These are phyloP conservation scores for Ctena decussata DNA, from an alignment of 2,888 invertebrate genomes.

Conservation along the genomic window DNA sequence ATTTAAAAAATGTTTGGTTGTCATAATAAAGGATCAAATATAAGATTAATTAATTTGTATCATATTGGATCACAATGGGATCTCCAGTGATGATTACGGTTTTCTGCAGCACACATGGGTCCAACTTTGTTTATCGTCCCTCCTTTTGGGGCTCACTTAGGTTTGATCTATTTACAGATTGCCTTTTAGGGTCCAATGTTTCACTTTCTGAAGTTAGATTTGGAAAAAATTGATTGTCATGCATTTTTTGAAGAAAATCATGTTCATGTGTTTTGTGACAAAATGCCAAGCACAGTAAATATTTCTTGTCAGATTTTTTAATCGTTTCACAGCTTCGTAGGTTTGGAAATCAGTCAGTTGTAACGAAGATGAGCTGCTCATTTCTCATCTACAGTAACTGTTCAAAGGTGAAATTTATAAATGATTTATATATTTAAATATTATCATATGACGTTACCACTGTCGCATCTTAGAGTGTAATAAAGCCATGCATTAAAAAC, in stretches of 20 bases:
- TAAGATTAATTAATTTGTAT: too few species aligned
- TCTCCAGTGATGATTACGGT: background rate
- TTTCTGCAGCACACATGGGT: background rate
- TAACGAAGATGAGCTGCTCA: background rate
- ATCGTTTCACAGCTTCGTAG: background rate
- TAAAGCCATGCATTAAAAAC: too few species aligned
- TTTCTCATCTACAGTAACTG: background rate
- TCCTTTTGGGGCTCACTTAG: background rate
- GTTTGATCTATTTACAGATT: background rate
- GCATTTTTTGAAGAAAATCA: background rate
- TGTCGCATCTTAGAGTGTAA: too few species aligned
- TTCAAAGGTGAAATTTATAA: background rate
- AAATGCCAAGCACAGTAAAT: background rate
- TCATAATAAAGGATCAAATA: too few species aligned
- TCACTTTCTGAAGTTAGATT: background rate
- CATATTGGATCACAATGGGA: too few species aligned
- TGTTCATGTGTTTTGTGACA: background rate
- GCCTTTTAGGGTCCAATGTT: background rate
- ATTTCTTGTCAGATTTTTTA: background rate
- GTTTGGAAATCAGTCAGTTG: constrained; percentile 3
- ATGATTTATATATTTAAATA: too few species aligned
- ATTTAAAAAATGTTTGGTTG: too few species aligned
- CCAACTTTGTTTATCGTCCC: background rate
- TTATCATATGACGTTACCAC: too few species aligned
- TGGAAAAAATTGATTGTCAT: background rate